Evolutionary conservation across 2,888 invertebrate species (phyloP), one percentile per base, ranked within the genome.

Genomic region (Dasysyrphus tricinctus): DNA sequence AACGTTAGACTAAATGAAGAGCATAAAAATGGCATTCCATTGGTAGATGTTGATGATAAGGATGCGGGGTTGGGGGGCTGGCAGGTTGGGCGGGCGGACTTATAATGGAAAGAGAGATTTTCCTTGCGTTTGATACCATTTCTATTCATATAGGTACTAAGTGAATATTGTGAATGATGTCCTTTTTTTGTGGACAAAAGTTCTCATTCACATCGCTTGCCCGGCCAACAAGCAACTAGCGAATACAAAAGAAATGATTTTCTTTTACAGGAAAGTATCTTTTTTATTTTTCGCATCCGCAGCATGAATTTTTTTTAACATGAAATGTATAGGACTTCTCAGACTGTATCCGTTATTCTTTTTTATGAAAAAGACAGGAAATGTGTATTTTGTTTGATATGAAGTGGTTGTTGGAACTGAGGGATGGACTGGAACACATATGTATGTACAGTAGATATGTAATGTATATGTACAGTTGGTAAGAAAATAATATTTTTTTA

Each of bases 251-350:
- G 72, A 72, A 80, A 37, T 65, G 63, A 51, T 65, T 80, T 75
- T 73, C 73, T 51, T 61, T 49, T 51, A 57, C 79, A 59, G 83
- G 83, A 84, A 84, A 80, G 75, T 65, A 72, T 79, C 79, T 63
- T 69, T 79, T 79, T 84, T 63, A 65, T 70, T 67, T 47, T 57
- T 51, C 44, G 32, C 42, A 69, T 83, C 78, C 82, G 78, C 47
- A 69, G 39, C 54, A 63, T 63, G 61, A 47, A 56, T 57, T 70
- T 51, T 24, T 47, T 75, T 80, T n/a, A 65, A 59, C 49, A 19
- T 57, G 32, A 39, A 32, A 49, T 57, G 29, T 57, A 39, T 51
- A n/a, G 32, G 39, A 24, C 32, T 65, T 39, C 29, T 82, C n/a
- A 56, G 51, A 75, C 75, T 44, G 70, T 61, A 57, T 80, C 80